Percentiles rank a stretch among this genome's conserved stretches.
phyloP scores from a whole-genome alignment of 2,797 vertebrate species.

The Siniperca obscura region DNA sequence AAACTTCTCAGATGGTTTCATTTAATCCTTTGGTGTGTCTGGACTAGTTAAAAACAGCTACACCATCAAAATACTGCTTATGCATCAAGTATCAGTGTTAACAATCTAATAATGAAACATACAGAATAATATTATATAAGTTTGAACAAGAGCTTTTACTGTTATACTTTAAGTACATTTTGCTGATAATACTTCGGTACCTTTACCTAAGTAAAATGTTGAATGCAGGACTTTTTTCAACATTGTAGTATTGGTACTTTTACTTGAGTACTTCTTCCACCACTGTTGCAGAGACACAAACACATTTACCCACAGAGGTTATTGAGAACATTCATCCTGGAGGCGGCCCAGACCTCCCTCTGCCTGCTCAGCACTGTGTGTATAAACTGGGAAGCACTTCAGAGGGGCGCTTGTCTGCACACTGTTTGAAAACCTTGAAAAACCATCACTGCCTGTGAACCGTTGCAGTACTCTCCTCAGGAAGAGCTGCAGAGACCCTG shows the following conservation, averaged over 20 bases:
- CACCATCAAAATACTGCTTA: not conserved
- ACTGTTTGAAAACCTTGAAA: conserved; percentile 77
- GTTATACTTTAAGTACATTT: not conserved
- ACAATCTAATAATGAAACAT: not conserved
- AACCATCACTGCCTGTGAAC: conserved; percentile 70
- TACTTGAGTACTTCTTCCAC: not conserved
- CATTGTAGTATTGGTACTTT: not conserved
- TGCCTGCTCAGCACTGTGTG: conserved; percentile 55
- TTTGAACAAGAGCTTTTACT: not conserved
- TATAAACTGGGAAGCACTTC: conserved; percentile 70
- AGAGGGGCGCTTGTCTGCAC: conserved; percentile 56
- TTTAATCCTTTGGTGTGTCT: not conserved
- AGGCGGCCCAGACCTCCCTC: conserved; percentile 34
- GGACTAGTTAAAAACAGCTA: not conserved
- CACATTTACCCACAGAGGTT: conserved; percentile 35
- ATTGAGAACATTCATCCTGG: conserved; percentile 47
- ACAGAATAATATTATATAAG: not conserved
- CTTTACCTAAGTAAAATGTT: not conserved
- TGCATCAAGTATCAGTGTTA: not conserved
- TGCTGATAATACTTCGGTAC: not conserved
- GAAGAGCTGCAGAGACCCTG: conserved; percentile 56
- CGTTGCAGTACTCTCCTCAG: conserved; percentile 51
- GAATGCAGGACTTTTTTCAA: no score
- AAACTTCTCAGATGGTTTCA: not conserved
- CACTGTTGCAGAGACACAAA: not conserved